A percentile compares a stretch with the other conserved stretches of the same genome.
phyloP scores from a whole-genome alignment of 2,113 vertebrate genomes.

The Epinephelus cyanopodus region DNA sequence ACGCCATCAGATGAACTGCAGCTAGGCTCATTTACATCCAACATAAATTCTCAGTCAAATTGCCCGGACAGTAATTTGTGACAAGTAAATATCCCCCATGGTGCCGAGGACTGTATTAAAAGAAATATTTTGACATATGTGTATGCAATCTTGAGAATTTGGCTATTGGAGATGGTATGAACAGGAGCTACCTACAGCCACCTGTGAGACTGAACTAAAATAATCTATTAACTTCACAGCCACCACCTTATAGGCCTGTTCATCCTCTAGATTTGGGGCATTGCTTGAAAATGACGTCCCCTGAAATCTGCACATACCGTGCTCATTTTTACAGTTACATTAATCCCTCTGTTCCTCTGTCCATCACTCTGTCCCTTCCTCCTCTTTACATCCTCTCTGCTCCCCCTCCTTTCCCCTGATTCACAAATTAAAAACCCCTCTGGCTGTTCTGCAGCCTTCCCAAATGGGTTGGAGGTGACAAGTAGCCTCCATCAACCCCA shows the following conservation, averaged over 20 bases:
- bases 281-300: not conserved
- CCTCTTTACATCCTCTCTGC: not conserved
- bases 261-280: not conserved
- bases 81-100: too few species aligned
- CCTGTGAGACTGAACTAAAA: not conserved
- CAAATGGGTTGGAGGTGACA: slow-evolving; percentile 60
- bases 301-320: not conserved
- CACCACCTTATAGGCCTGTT: too few species aligned
- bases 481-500: slow-evolving; percentile 50
- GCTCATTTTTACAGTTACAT: not conserved
- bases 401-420: not conserved
- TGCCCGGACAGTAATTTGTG: too few species aligned
- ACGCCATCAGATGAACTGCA: too few species aligned
- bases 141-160: too few species aligned
- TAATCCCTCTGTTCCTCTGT: not conserved
- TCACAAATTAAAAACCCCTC: slow-evolving; percentile 57
- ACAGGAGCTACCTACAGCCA: not conserved
- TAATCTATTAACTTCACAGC: too few species aligned
- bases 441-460: slow-evolving; percentile 50
- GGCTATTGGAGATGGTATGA: not conserved
- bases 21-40: too few species aligned
- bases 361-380: not conserved
- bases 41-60: too few species aligned
- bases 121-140: too few species aligned
- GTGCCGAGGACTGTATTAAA: too few species aligned